Evolutionary conservation across 2,113 vertebrate genomes (phyloP), one percentile per base, ranked within the genome.

Genomic region (Oreotrochilus melanogaster): DNA sequence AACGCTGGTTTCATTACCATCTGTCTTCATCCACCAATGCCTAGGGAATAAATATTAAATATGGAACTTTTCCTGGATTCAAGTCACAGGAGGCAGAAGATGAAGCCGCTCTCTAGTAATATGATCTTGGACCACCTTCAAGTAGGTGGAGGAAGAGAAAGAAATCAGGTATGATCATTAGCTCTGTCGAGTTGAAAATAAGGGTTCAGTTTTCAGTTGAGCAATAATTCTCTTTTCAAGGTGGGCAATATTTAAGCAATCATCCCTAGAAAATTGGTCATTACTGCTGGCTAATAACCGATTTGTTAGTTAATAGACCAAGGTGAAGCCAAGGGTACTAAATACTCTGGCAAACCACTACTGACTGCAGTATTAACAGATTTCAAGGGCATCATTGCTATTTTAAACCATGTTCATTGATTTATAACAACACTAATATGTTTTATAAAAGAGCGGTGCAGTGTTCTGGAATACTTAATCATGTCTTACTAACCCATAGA

Each of bases 231-330:
- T 98, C 96, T 98, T 97, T 96, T 96, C 97, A 98, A 98, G 98
- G 97, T 98, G 97, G 98, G 98, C 86, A 82, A 98, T 98, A 98
- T 98, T 98, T 98, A 98, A 98, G 97, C 98, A 98, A 98, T 98
- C 98, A 98, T 98, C 97, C 97, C 97, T 97, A 96, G 97, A 97
- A 98, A 98, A 98, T 98, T 98, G 98, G 97, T 98, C 98, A 98
- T 98, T 98, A 98, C 97, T 97, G 98, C 93, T 92, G 95, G 96
- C 98, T 98, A 98, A 98, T 98, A 98, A 98, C 97, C 95, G 97
- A 98, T 97, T 97, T 98, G 98, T 97, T 98, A 98, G 98, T 98
- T 98, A 98, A 98, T 98, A 97, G 97, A 89, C 95, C 97, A 98
- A 98, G 98, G 98, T 98, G 98, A 98, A 97, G 96, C 94, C 98